These are phyloP conservation scores for Oxygymnocypris stewartii DNA, from an alignment of 2,113 vertebrate species.

Conservation along the genomic window DNA sequence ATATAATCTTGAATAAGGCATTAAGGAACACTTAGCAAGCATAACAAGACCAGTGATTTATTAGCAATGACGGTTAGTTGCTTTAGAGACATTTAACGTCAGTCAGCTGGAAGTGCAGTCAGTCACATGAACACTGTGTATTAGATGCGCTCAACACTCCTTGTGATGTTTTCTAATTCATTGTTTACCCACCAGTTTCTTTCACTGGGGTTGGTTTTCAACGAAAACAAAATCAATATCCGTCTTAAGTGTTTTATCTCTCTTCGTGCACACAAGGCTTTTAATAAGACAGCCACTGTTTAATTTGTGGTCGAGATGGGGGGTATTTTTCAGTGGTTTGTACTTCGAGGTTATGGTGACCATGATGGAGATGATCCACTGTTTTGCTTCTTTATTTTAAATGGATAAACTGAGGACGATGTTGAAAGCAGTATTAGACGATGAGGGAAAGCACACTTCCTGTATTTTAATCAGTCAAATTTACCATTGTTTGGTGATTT, in stretches of 20 bases:
- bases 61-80: not conserved
- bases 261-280: not conserved
- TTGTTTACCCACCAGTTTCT: constrained; percentile 8
- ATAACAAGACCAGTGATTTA: not conserved
- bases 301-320: constrained; percentile 32
- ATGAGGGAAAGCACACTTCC: not conserved
- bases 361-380: constrained; percentile 16
- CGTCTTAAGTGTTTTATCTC: not conserved
- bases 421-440: constrained; percentile 66
- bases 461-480: not conserved
- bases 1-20: not conserved
- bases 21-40: not conserved
- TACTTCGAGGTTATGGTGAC: constrained; percentile 11
- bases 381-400: constrained; percentile 59
- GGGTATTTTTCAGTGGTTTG: constrained; percentile 10
- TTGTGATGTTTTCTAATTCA: not conserved
- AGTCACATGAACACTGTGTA: not conserved
- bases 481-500: not conserved
- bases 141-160: not conserved
- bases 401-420: constrained; percentile 61
- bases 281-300: constrained; percentile 36
- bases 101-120: constrained; percentile 1
- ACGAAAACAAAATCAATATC: constrained; percentile 44
- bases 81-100: not conserved
- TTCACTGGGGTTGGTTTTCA: constrained; percentile 31